Percentiles rank a stretch among this genome's conserved stretches.
Evolutionary conservation across 2,888 invertebrate genomes (phyloP).

Genomic region (Argynnis bischoffii): DNA sequence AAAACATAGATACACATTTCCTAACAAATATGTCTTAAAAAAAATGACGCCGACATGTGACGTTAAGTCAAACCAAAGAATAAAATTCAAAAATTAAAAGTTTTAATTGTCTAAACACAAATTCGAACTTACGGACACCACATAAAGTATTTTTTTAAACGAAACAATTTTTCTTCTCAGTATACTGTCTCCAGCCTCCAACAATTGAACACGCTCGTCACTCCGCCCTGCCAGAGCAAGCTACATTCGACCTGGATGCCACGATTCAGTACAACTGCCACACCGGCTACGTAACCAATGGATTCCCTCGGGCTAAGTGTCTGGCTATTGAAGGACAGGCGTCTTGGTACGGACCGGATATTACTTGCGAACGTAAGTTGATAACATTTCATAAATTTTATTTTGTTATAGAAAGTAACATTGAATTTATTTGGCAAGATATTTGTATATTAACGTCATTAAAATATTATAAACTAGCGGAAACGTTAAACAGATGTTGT

Average conservation of each 20-base stretch:
- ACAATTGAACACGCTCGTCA: slow-evolving; percentile 93
- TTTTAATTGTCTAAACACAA: too few relatives aligned
- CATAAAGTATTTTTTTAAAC: too few relatives aligned
- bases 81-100: too few relatives aligned
- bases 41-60: too few relatives aligned
- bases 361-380: slow-evolving; percentile 95
- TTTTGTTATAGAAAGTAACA: neutral
- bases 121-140: too few relatives aligned
- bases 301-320: slow-evolving; percentile 96
- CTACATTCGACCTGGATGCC: slow-evolving; percentile 94
- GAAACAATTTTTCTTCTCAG: slow-evolving; percentile 57
- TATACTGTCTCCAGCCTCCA: slow-evolving; percentile 93
- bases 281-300: slow-evolving; percentile 96
- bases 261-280: slow-evolving; percentile 96
- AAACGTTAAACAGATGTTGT: too few relatives aligned
- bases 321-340: slow-evolving; percentile 93
- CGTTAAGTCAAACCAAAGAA: too few relatives aligned
- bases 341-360: slow-evolving; percentile 98
- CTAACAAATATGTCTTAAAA: too few relatives aligned
- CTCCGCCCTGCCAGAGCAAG: slow-evolving; percentile 93
- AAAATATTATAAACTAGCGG: too few relatives aligned
- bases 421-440: too few relatives aligned
- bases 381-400: neutral
- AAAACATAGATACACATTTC: too few relatives aligned
- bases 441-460: too few relatives aligned